phyloP scores from a whole-genome alignment of 2,113 vertebrate genomes.

The Xenopus tropicalis region DNA sequence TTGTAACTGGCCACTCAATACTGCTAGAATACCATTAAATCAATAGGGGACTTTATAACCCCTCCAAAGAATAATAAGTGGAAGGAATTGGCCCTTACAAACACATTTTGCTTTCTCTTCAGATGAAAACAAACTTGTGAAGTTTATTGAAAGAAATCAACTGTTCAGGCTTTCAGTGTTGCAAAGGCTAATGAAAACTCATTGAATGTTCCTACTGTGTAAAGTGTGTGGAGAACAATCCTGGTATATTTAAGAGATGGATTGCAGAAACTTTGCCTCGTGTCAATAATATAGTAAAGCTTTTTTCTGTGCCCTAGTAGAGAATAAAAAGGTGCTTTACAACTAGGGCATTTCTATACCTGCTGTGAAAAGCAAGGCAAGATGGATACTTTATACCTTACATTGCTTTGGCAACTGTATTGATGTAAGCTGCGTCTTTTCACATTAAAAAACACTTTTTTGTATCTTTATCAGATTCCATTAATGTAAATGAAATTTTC shows the following conservation, averaged over 20 bases:
- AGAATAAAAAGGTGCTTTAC: background rate
- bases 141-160: conserved; percentile 44
- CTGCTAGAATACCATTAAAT: conserved; percentile 50
- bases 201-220: conserved; percentile 34
- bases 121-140: conserved; percentile 47
- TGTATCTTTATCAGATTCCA: too few relatives aligned
- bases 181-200: conserved; percentile 43
- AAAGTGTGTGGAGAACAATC: conserved; percentile 35
- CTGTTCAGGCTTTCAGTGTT: conserved; percentile 16
- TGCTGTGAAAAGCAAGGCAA: background rate
- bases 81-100: conserved; percentile 48
- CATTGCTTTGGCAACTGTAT: too few relatives aligned
- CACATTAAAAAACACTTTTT: too few relatives aligned
- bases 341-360: background rate
- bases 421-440: too few relatives aligned
- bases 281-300: conserved; percentile 15
- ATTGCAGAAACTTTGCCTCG: conserved; percentile 34
- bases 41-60: conserved; percentile 43
- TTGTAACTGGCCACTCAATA: conserved; percentile 30
- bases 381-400: too few relatives aligned
- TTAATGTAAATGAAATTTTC: too few relatives aligned
- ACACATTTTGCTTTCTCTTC: conserved; percentile 45
- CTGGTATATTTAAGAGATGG: conserved; percentile 16
- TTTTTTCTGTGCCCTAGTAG: conserved; percentile 8
- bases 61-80: conserved; percentile 33